phyloP scores from a whole-genome alignment of 2,797 vertebrate species.

The Tokudaia muenninki region DNA sequence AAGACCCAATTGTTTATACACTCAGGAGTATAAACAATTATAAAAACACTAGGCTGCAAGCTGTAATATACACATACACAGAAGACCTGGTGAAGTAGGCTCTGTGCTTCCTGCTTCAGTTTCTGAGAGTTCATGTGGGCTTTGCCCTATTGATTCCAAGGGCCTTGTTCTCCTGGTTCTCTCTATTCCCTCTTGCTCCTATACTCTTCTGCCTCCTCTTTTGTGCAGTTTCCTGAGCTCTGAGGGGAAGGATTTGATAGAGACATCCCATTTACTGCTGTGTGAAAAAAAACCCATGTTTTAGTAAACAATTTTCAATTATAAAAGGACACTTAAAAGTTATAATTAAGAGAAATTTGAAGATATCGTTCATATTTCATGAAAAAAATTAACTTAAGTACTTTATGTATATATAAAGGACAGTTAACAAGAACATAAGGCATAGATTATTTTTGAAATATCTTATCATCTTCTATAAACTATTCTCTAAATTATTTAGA shows the following conservation, averaged over 20 bases:
- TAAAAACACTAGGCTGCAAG: background rate
- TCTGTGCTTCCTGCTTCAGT: background rate
- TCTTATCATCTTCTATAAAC: background rate
- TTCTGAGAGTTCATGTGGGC: background rate
- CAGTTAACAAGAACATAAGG: background rate
- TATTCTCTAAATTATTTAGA: conserved; percentile 40
- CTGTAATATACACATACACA: background rate
- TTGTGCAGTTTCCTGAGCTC: background rate
- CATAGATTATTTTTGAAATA: conserved; percentile 26
- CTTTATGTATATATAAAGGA: background rate
- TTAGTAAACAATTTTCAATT: background rate
- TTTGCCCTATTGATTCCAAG: background rate
- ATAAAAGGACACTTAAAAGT: conserved; percentile 4
- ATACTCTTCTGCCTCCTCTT: background rate
- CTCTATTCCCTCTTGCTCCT: background rate
- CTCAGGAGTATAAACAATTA: background rate
- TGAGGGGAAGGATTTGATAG: background rate
- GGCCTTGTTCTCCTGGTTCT: background rate
- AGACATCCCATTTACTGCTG: background rate
- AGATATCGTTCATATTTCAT: background rate
- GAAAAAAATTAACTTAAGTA: background rate
- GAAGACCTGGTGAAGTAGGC: background rate
- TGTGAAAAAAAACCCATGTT: background rate
- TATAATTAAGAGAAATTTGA: conserved; percentile 9
- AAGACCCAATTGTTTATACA: no score